Evolutionary conservation across 2,113 vertebrate genomes (phyloP), one percentile per base, ranked within the genome.

Genomic region (Ictidomys tridecemlineatus): DNA sequence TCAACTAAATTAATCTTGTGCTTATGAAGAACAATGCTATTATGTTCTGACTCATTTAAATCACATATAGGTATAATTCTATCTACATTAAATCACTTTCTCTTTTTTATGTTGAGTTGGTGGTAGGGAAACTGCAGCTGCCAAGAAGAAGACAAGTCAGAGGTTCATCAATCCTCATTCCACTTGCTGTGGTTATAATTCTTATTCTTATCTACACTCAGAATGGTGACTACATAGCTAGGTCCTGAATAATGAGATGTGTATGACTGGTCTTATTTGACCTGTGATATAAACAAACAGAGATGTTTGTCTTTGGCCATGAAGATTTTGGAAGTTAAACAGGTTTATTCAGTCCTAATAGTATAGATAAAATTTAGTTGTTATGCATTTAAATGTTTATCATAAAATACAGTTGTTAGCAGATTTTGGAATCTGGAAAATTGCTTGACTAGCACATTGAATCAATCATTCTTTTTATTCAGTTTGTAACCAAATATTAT

Each of bases 111-210:
- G 2, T 69, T 56, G 4, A 2, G 1, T 13, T 26, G 3, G 4
- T 82, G 2, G 0, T 18, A 32, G 28, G 9, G 37, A 18, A 89
- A 61, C 18, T 77, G 0, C 3, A 22, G 0, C 2, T 80, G 6
- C 4, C 37, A 16, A 24, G 16, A 26, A 28, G 1, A 94, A 79
- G 22, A 51, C 9, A 8, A 89, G 6, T 20, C 61, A 4, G 42
- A 30, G n/a, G 1, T 45, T 61, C 8, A 39, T 13, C 13, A 58
- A 70, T 34, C 2, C 10, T 73, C 7, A 69, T 61, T 72, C 20
- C 4, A 63, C 7, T 67, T 78, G 13, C 13, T 86, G 42, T 85
- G 17, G 8, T 69, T 58, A 16, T 1, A 69, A 11, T 72, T 63
- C 4, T 77, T 2, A 95, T 6, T 4, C 4, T 18, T 20, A 76